Evolutionary conservation across 1,140 invertebrate species (phyloP).

Genomic region (Drosophila bifasciata): DNA sequence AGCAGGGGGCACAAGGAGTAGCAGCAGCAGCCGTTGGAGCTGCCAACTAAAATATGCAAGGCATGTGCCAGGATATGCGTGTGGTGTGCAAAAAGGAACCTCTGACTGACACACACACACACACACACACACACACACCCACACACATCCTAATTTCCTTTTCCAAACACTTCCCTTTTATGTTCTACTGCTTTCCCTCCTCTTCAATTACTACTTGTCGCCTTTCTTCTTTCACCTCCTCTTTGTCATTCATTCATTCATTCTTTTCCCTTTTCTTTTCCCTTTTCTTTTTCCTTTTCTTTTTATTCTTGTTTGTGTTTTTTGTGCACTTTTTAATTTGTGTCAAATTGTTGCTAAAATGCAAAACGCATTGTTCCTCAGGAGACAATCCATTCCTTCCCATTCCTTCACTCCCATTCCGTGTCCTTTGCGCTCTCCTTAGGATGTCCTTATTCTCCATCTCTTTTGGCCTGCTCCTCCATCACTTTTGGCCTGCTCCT

Average conservation of each 20-base stretch:
- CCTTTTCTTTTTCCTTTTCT: conserved; percentile 1
- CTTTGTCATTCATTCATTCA: neutral
- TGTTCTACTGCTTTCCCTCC: neutral
- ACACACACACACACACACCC: too few species aligned
- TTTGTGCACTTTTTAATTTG: conserved; percentile 76
- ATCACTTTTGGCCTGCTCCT: conserved; percentile 16
- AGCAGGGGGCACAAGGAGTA: neutral
- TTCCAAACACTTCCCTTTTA: conserved; percentile 21
- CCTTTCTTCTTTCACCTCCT: neutral
- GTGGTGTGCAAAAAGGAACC: conserved; percentile 25
- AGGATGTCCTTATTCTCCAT: conserved; percentile 49
- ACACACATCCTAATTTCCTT: conserved; percentile 21
- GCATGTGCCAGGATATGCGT: conserved; percentile 62
- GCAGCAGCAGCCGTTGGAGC: too few species aligned
- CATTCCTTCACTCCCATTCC: conserved; percentile 11
- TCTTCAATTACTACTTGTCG: neutral
- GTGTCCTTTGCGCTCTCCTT: conserved; percentile 36
- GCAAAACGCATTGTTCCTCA: conserved; percentile 75
- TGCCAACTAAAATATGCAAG: conserved; percentile 63
- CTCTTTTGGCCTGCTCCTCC: conserved; percentile 7
- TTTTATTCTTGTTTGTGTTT: conserved; percentile 13
- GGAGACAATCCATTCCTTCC: conserved; percentile 28
- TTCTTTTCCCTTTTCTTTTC: conserved; percentile 7
- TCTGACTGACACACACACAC: conserved; percentile 15
- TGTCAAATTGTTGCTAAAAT: conserved; percentile 82